Evolutionary conservation across 2,888 invertebrate genomes (phyloP).

Genomic region (Stenichneumon culpator): DNA sequence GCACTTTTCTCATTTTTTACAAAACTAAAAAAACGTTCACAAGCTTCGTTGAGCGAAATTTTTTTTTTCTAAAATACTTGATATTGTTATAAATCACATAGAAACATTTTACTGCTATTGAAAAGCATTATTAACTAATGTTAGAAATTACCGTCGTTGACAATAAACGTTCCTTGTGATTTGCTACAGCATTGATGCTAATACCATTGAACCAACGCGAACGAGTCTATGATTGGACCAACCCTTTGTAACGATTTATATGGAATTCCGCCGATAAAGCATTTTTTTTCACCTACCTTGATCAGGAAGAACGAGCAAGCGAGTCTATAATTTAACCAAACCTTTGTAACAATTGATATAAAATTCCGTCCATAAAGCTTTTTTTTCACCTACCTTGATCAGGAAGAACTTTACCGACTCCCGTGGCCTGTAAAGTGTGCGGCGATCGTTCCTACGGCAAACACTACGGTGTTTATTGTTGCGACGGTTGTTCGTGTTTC

Average conservation of each 20-base stretch:
- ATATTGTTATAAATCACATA: too few species aligned
- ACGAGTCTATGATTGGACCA: too few species aligned
- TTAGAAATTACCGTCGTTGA: too few species aligned
- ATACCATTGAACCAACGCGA: neutral
- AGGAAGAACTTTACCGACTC: conserved; percentile 88
- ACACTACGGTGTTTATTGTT: conserved; percentile 94
- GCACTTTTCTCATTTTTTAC: too few species aligned
- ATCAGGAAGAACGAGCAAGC: conserved; percentile 86
- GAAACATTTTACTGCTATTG: too few species aligned
- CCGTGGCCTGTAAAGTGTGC: conserved; percentile 92
- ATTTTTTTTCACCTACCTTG: neutral
- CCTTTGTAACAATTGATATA: neutral
- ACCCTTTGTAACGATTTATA: neutral
- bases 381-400: conserved; percentile 21
- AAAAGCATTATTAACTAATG: too few species aligned
- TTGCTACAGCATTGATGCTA: neutral
- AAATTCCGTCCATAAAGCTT: neutral
- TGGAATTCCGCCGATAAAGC: neutral
- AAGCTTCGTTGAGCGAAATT: too few species aligned
- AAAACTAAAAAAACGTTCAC: neutral
- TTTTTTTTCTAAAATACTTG: too few species aligned
- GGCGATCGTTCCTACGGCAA: conserved; percentile 94
- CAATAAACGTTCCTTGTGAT: too few species aligned
- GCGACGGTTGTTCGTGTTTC: conserved; percentile 96
- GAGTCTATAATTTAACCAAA: too few species aligned